These are phyloP conservation scores for Bufo gargarizans DNA, from an alignment of 2,113 vertebrate genomes.

Conservation along the genomic window DNA sequence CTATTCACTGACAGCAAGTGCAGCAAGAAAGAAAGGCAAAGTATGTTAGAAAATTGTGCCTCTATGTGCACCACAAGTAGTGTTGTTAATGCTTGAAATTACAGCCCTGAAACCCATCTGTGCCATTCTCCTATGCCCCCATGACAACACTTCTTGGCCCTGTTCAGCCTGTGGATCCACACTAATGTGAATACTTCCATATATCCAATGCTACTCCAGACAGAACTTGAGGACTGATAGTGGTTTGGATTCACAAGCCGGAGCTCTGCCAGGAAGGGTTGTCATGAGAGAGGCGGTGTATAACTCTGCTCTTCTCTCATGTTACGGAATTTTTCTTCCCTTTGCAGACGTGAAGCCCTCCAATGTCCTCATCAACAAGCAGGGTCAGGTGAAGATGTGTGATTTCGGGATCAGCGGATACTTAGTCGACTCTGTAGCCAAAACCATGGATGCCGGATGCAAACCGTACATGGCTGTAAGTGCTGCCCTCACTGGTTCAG, in stretches of 20 bases:
- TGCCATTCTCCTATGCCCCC: too few relatives aligned
- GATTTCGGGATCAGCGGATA: slow-evolving; percentile 98
- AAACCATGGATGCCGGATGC: slow-evolving; percentile 95
- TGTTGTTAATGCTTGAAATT: too few relatives aligned
- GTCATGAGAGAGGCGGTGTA: not conserved
- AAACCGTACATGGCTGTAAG: slow-evolving; percentile 98
- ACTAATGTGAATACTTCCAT: not conserved
- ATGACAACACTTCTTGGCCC: too few relatives aligned
- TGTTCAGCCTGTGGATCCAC: not conserved
- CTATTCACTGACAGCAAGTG: too few relatives aligned
- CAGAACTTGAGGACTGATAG: not conserved
- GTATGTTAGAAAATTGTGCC: too few relatives aligned
- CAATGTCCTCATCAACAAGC: slow-evolving; percentile 93
- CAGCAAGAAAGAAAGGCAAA: too few relatives aligned
- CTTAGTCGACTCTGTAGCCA: slow-evolving; percentile 94
- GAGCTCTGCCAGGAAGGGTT: not conserved
- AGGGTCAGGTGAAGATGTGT: slow-evolving; percentile 98
- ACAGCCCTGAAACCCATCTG: too few relatives aligned
- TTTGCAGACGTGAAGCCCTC: slow-evolving; percentile 94
- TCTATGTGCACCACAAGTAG: too few relatives aligned
- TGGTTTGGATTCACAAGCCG: not conserved
- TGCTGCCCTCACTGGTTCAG: slow-evolving; percentile 19
- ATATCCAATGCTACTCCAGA: not conserved
- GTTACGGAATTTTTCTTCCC: not conserved
- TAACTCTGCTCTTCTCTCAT: not conserved